Evolutionary conservation across 2,888 invertebrate genomes (phyloP), one percentile per base, ranked within the genome.

Genomic region (Bhutanitis thaidina): DNA sequence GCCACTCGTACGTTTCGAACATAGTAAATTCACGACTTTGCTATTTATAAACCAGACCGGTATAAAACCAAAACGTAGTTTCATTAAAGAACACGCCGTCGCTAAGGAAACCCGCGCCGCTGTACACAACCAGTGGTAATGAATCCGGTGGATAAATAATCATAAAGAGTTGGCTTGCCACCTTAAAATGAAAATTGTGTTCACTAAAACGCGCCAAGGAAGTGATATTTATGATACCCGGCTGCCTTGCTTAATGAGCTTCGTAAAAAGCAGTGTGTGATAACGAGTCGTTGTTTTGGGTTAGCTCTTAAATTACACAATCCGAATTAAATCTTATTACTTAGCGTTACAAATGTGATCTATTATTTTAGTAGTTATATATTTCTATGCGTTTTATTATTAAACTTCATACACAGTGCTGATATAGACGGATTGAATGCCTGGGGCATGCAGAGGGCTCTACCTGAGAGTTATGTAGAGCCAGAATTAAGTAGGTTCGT

Each of bases 181-280:
- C 71, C 77, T 85, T 90, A 88, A 90, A 89, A 90, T 69, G 83
- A 86, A 89, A 90, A 85, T 81, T 77, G 77, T 90, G 90, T 89
- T 72, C 69, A 65, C 70, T 71, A 67, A 52, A 71, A 80, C 71
- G 71, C 74, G 74, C 70, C 67, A 80, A 85, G 84, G 81, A 85
- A 88, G 85, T 84, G 80, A 85, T 83, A 90, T 88, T 86, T 87
- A 89, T 80, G 72, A 61, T 60, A 5, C 61, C 55, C 57, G 55
- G 60, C 59, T 62, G 72, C 72, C 73, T 75, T 74, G 71, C 60
- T 62, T 76, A 81, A 81, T 80, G 76, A 81, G 74, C 59, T 64
- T 54, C 43, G 41, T 61, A 63, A 65, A 60, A 61, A 54, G 49
- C 55, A 56, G 61, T 62, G 59, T 63, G 61, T 57, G 57, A 55